phyloP scores from a whole-genome alignment of 2,113 vertebrate species.

The Eulemur macaco region DNA sequence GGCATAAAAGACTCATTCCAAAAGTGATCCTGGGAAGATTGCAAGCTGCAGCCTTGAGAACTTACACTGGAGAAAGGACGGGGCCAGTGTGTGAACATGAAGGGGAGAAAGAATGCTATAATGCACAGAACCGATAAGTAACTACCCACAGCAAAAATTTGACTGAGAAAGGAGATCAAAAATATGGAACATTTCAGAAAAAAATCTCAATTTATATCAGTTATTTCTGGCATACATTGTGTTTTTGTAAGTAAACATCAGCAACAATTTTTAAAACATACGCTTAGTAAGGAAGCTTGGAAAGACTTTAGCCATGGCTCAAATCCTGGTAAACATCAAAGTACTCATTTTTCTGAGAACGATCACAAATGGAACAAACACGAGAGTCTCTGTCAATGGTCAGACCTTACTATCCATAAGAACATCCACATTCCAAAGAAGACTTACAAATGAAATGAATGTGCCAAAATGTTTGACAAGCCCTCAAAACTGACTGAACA shows the following conservation, averaged over 20 bases:
- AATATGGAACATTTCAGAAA: not conserved
- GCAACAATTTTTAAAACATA: not conserved
- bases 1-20: not conserved
- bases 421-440: not conserved
- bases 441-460: not conserved
- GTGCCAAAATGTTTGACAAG: not conserved
- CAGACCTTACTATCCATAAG: not conserved
- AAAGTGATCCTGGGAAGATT: not conserved
- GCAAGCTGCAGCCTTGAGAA: not conserved
- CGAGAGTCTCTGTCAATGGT: not conserved
- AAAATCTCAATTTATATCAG: not conserved
- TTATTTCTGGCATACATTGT: not conserved
- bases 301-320: not conserved
- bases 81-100: not conserved
- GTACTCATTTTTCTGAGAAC: not conserved
- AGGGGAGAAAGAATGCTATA: not conserved
- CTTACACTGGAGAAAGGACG: not conserved
- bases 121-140: not conserved
- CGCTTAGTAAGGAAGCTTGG: not conserved
- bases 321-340: not conserved
- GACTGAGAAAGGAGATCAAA: not conserved
- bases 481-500: not conserved
- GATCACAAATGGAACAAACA: not conserved
- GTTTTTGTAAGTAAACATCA: not conserved
- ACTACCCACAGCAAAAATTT: not conserved